Base-by-base conservation (phyloP, 2,797 vertebrate species). In the Phylloscopus collybita region DNA sequence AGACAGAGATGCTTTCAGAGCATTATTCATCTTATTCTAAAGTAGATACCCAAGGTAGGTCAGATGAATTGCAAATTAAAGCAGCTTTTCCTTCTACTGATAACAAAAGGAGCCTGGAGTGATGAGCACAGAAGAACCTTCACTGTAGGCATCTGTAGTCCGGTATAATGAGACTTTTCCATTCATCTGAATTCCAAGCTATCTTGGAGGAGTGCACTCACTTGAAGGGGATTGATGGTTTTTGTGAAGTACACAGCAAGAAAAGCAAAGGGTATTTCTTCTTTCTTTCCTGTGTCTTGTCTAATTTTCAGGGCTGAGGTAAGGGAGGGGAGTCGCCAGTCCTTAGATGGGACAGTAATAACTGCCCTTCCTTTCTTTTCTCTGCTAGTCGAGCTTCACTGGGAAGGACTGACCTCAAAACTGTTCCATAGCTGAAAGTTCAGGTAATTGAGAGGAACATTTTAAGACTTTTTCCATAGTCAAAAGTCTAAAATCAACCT, bases 51-150 rank as follows among this genome's bases (percentile, higher is more conserved):
- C 69, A 47, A 66, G 51, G 75, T 22, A 81, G 54, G 60, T 72
- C 44, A 79, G 78, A 81, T 30, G 64, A 91, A 93, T 57, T 81
- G 62, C 59, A 93, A 89, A 92, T 93, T 72, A 81, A 92, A 72
- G 59, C 15, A 85, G 22, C 36, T 85, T 76, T 88, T 87, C 47
- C 89, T 89, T 91, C 25, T 44, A 82, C 40, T 70, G 60, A 73
- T 70, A 85, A 92, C 60, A 85, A 96, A 95, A 82, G 51, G 20
- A 69, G 56, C 30, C 51, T 76, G 34, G 34, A 85, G 38, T 50
- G 79, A 80, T 29, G 51, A 87, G 25, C 40, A 88, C 27, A 87
- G 51, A 69, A 70, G 34, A 44, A 81, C 36, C 34, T 66, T 57
- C 38, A 85, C 22, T 40, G 20, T 20, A 79, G 45, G 54, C 20